phyloP scores from a whole-genome alignment of 2,888 invertebrate genomes.

The Latrodectus hesperus region DNA sequence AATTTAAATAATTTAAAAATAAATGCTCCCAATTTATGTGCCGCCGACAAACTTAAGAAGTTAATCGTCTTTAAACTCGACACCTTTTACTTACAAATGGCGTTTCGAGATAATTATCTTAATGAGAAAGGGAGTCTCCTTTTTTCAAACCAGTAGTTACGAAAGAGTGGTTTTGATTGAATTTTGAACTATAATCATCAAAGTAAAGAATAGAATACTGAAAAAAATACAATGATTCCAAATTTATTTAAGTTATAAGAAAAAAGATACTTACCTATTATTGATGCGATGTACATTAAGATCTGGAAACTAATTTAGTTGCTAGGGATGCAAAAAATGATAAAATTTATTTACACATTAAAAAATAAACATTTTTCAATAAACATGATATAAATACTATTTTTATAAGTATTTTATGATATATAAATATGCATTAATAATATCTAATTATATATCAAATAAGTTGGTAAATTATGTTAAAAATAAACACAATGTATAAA shows the following conservation, averaged over 20 bases:
- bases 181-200: not conserved
- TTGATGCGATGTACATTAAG: not conserved
- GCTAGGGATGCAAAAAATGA: no score
- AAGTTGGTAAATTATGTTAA: no score
- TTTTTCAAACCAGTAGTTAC: not conserved
- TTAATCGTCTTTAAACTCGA: constrained; percentile 49
- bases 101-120: constrained; percentile 43
- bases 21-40: constrained; percentile 23
- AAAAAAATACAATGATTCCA: not conserved
- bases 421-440: no score
- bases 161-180: not conserved
- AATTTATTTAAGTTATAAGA: not conserved
- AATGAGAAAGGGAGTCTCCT: constrained; percentile 27
- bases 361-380: no score
- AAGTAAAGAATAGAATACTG: not conserved
- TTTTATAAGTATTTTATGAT: no score
- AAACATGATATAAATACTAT: no score
- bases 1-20: constrained; percentile 41
- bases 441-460: no score
- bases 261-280: not conserved
- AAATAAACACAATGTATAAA: no score
- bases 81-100: constrained; percentile 59
- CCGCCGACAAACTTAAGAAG: not conserved
- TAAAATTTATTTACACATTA: no score
- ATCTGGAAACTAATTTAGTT: no score